Evolutionary conservation across 2,797 vertebrate genomes (phyloP), one percentile per base, ranked within the genome.

Genomic region (Lithobates pipiens): DNA sequence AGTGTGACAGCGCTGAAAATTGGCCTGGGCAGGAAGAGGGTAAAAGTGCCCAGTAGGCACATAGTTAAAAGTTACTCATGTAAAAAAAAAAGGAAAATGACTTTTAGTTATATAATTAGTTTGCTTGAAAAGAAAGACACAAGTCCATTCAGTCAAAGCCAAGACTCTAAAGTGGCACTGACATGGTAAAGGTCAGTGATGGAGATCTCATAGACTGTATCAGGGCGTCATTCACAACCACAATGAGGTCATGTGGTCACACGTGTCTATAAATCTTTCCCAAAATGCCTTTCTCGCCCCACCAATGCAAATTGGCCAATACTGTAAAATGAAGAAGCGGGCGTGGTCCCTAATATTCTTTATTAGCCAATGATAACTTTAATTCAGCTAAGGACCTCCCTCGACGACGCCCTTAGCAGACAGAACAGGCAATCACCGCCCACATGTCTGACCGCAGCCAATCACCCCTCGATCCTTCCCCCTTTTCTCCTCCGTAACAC

Each of bases 201-300:
- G 13, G 15, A 16, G 15, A 18, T 18, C 0, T 18, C 16, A 54
- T 18, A 16, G 13, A 54, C 15, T 18, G 16, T 54, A 54, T 0
- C 3, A 4, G 50, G 50, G 16, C 1, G 50, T 54, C 50, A 54
- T 18, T 54, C 15, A 16, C 50, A 18, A 3, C 3, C 50, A 65
- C 3, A 74, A 70, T 15, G 27, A 70, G 63, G 63, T 84, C 32
- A 79, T 16, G 6, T 65, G 9, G 0, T 57, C 23, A 57, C 84
- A 76, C 84, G 72, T 85, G 77, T 76, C 71, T 44, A 34, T 10
- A 80, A 21, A 29, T 13, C 10, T 68, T 61, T 80, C 77, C 84
- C 77, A 85, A 10, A 42, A 76, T 36, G 1, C 71, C 3, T 32
- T 39, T 54, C 83, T 25, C 63, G 10, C 16, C 2, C 23, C 21